Conservation (phyloP, 53 echinoderm and acorn worm species). For the Henricia sp. region DNA sequence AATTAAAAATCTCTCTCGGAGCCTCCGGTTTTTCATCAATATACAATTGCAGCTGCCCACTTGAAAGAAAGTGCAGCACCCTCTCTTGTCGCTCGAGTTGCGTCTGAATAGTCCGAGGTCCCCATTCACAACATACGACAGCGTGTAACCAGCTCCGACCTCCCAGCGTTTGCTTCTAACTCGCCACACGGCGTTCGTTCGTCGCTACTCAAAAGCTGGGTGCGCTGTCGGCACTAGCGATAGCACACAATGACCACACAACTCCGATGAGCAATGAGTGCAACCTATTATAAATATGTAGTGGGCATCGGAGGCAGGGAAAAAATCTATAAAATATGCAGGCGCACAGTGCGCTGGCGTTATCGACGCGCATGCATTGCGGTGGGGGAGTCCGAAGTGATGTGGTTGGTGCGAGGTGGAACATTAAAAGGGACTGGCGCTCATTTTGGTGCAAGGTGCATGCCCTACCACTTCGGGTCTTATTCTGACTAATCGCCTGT, state of each 20-base stretch:
- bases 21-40: no score
- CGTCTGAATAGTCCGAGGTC: constrained; percentile 1
- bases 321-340: constrained; percentile 55
- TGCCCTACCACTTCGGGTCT: not conserved
- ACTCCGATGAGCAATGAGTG: not conserved
- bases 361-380: not conserved
- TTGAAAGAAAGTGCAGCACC: constrained; percentile 37
- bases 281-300: constrained; percentile 40
- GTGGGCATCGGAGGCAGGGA: not conserved
- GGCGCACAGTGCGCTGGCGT: constrained; percentile 24
- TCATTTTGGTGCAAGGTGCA: constrained; percentile 3
- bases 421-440: no score
- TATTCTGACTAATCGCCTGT: not conserved
- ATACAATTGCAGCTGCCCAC: constrained; percentile 41
- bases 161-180: not conserved
- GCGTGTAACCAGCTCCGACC: constrained; percentile 25
- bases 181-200: no score
- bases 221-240: constrained; percentile 8
- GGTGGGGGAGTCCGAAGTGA: constrained; percentile 7
- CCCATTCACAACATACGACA: not conserved
- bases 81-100: not conserved
- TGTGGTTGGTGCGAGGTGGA: constrained; percentile 17
- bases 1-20: not conserved
- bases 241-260: constrained; percentile 12
- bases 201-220: no score